Conservation (phyloP, 2,797 vertebrate species). For the Leptodactylus fallax region DNA sequence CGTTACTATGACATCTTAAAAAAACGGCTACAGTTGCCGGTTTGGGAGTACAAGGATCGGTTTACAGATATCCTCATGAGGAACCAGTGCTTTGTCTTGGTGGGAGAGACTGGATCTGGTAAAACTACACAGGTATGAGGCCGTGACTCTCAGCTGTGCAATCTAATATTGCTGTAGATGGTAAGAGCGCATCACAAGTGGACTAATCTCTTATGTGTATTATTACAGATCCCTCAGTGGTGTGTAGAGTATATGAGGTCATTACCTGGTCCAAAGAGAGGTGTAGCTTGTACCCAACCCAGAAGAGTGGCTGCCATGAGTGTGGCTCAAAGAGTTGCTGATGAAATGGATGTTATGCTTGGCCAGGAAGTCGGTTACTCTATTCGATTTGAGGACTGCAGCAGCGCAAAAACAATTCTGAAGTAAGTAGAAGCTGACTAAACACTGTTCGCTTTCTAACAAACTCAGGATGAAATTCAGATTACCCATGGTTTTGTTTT, state of each 20-base stretch:
- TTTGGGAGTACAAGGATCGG: constrained; percentile 94
- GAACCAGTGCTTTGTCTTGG: constrained; percentile 92
- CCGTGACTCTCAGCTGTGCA: background rate
- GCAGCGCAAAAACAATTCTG: constrained; percentile 93
- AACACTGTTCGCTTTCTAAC: background rate
- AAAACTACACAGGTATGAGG: constrained; percentile 92
- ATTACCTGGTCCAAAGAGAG: constrained; percentile 85
- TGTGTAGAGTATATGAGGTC: constrained; percentile 93
- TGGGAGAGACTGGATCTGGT: constrained; percentile 95
- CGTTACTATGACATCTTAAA: constrained; percentile 95
- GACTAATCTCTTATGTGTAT: background rate
- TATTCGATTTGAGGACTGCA: constrained; percentile 97
- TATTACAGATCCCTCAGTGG: constrained; percentile 92
- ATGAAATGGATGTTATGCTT: constrained; percentile 96
- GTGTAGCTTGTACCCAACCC: constrained; percentile 94
- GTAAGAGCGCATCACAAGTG: too few relatives aligned
- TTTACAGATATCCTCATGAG: constrained; percentile 90
- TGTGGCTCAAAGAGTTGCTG: constrained; percentile 93
- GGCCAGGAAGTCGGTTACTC: constrained; percentile 97
- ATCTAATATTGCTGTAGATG: background rate
- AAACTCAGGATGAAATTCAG: too few relatives aligned
- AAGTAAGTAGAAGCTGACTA: constrained; percentile 82
- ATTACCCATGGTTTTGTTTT: too few relatives aligned
- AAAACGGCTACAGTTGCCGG: constrained; percentile 91
- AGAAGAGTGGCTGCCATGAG: constrained; percentile 96